phyloP scores from a whole-genome alignment of 2,888 invertebrate genomes.

The Athalia rosae region DNA sequence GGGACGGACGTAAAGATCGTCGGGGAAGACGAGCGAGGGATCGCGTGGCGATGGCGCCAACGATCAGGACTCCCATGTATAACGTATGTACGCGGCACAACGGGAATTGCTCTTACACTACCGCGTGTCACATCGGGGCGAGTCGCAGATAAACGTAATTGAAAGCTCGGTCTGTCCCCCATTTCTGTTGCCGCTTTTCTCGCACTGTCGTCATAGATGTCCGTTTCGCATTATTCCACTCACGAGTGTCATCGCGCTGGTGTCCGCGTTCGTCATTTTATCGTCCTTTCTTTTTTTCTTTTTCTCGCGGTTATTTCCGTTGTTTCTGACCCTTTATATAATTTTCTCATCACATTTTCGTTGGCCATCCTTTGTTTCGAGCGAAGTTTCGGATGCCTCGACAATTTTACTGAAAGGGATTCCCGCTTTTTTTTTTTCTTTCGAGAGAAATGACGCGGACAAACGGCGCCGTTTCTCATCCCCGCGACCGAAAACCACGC shows the following conservation, averaged over 20 bases:
- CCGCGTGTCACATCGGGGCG: conserved; percentile 23
- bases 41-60: conserved; percentile 33
- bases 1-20: conserved; percentile 2
- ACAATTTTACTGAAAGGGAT: neutral
- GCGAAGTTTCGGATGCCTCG: too few relatives aligned
- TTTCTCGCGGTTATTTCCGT: too few relatives aligned
- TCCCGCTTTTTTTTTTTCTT: neutral
- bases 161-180: conserved; percentile 25
- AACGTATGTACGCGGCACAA: neutral
- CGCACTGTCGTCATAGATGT: neutral
- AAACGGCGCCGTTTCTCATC: conserved; percentile 8
- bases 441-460: neutral
- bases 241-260: too few relatives aligned
- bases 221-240: too few relatives aligned
- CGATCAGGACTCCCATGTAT: conserved; percentile 22
- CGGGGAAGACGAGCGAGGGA: conserved; percentile 16
- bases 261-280: too few relatives aligned
- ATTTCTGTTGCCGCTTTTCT: neutral
- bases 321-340: too few relatives aligned
- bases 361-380: too few relatives aligned
- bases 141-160: conserved; percentile 33
- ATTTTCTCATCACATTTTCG: too few relatives aligned
- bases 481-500: neutral
- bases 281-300: too few relatives aligned
- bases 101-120: neutral